Evolutionary conservation across 2,797 vertebrate species (phyloP).

Genomic region (Tiaroga cobitis): DNA sequence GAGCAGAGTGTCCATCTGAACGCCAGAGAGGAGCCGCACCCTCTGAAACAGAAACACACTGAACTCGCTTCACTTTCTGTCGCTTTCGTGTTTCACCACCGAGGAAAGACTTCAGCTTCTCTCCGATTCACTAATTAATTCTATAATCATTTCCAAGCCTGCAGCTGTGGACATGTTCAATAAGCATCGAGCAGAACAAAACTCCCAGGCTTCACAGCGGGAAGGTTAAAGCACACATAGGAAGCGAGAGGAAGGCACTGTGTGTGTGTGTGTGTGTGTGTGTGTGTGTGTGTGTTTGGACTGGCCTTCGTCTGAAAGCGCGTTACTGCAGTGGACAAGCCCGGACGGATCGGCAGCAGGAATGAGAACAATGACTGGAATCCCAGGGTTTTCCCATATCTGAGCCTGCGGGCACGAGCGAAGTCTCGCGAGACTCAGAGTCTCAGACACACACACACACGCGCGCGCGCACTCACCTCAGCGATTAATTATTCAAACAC

Average conservation of each 20-base stretch:
- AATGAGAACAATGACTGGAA: constrained; percentile 80
- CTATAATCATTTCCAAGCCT: neutral
- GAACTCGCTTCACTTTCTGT: neutral
- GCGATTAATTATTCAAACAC: neutral
- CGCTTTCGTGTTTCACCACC: too few species aligned
- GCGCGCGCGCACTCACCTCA: neutral
- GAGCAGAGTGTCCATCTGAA: neutral
- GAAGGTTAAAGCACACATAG: neutral
- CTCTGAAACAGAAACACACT: too few species aligned
- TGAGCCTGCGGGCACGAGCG: neutral
- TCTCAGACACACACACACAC: too few species aligned
- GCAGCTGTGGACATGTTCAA: neutral
- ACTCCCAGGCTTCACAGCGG: too few species aligned
- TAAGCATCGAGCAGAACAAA: neutral
- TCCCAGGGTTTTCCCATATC: constrained; percentile 78
- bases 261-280: too few species aligned
- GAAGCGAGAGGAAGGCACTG: too few species aligned
- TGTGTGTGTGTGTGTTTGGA: neutral
- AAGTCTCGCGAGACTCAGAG: too few species aligned
- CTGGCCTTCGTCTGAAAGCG: constrained; percentile 31
- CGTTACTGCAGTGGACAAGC: constrained; percentile 67
- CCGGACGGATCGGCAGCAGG: constrained; percentile 73
- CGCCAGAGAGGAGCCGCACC: neutral
- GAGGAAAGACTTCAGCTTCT: neutral
- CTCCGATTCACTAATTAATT: neutral